A percentile compares a stretch with the other conserved stretches of the same genome.
phyloP scores from a whole-genome alignment of 2,797 vertebrate genomes.

The Clarias pachynema region DNA sequence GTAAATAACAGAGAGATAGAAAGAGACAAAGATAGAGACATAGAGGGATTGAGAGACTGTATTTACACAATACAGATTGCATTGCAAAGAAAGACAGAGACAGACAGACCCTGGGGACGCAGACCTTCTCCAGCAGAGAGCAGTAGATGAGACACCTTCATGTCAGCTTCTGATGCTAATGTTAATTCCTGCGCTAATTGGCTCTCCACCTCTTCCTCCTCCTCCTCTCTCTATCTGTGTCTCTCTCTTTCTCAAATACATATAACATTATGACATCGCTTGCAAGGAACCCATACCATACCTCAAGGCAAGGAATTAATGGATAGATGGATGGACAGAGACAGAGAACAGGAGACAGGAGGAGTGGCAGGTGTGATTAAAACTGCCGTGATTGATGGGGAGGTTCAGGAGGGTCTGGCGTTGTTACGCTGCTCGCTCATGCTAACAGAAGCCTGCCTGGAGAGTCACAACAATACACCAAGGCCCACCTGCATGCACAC shows the following conservation, averaged over 20 bases:
- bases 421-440: slow-evolving; percentile 74
- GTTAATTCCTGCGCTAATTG: slow-evolving; percentile 77
- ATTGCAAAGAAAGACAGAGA: slow-evolving; percentile 27
- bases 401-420: slow-evolving; percentile 72
- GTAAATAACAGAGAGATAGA: slow-evolving; percentile 11
- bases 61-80: too few relatives aligned
- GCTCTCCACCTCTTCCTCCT: slow-evolving; percentile 60
- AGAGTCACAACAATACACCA: slow-evolving; percentile 70
- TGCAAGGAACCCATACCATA: slow-evolving; percentile 84
- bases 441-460: slow-evolving; percentile 65
- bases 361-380: slow-evolving; percentile 92
- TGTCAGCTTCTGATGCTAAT: slow-evolving; percentile 78
- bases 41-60: slow-evolving; percentile 40
- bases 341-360: slow-evolving; percentile 61
- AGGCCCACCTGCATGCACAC: slow-evolving; percentile 47
- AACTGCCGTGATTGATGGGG: slow-evolving; percentile 92
- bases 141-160: slow-evolving; percentile 74
- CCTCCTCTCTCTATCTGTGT: slow-evolving; percentile 54
- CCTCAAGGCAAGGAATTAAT: slow-evolving; percentile 82
- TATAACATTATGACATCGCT: not conserved
- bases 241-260: slow-evolving; percentile 42
- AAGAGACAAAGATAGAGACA: slow-evolving; percentile 9
- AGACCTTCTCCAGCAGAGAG: slow-evolving; percentile 66
- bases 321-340: slow-evolving; percentile 64
- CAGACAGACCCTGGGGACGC: slow-evolving; percentile 20